Conservation (phyloP, 2,797 vertebrate species). For the Synaphobranchus kaupii region DNA sequence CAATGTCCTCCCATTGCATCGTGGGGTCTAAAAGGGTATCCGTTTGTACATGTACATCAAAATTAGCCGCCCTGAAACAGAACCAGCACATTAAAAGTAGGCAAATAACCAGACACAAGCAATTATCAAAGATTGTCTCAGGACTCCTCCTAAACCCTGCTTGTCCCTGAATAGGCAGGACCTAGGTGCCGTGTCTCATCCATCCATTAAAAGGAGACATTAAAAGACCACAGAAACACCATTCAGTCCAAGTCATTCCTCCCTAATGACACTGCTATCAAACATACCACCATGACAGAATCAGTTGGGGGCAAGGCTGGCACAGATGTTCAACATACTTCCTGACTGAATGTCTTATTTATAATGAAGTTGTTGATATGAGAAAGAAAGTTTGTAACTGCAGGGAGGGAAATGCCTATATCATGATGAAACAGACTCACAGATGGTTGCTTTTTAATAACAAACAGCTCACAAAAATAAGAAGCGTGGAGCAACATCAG, state of each 20-base stretch:
- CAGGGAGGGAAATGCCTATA: too few species aligned
- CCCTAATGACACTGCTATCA: background rate
- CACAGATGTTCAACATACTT: too few species aligned
- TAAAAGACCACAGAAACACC: background rate
- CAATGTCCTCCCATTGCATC: constrained; percentile 83
- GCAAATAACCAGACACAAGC: constrained; percentile 35
- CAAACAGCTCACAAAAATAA: too few species aligned
- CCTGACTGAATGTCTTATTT: too few species aligned
- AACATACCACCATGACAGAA: background rate
- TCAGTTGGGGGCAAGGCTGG: background rate
- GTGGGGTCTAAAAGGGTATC: constrained; percentile 83
- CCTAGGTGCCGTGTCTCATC: too few species aligned
- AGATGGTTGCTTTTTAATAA: too few species aligned
- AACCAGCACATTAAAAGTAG: constrained; percentile 20
- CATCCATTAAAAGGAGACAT: too few species aligned
- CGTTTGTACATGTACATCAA: constrained; percentile 79
- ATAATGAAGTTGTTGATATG: too few species aligned
- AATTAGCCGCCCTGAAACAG: constrained; percentile 87
- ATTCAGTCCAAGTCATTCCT: background rate
- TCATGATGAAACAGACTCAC: too few species aligned
- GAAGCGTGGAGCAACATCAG: too few species aligned
- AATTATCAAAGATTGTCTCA: background rate
- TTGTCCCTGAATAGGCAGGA: background rate
- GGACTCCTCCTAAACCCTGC: background rate
- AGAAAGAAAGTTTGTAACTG: too few species aligned